Conservation (phyloP, 2,113 vertebrate species). For the Zosterops pallidus region DNA sequence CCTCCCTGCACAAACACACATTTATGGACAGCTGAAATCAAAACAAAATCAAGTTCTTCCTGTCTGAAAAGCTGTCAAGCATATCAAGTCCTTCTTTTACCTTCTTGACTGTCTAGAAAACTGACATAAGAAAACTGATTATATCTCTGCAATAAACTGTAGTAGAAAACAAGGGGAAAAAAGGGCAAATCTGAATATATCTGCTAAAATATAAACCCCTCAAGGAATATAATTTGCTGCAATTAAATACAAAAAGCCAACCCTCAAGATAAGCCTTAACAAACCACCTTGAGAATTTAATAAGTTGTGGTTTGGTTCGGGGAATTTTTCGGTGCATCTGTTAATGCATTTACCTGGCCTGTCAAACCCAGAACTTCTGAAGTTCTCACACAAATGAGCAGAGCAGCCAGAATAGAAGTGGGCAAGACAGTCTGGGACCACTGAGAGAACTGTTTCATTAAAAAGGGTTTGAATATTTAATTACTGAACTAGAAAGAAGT, state of each 20-base stretch:
- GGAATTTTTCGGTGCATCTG: not conserved
- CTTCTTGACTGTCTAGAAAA: not conserved
- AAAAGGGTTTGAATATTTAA: not conserved
- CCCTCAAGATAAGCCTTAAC: slow-evolving; percentile 40
- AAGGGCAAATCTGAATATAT: not conserved
- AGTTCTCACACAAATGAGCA: not conserved
- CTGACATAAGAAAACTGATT: not conserved
- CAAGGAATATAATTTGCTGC: slow-evolving; percentile 19
- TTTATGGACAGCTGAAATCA: not conserved
- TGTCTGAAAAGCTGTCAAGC: not conserved
- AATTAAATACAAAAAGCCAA: slow-evolving; percentile 50
- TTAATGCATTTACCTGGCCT: not conserved
- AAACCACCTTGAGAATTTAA: slow-evolving; percentile 55
- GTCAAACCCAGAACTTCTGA: not conserved
- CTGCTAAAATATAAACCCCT: slow-evolving; percentile 9
- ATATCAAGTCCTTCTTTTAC: not conserved
- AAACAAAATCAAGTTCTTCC: not conserved
- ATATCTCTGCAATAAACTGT: not conserved
- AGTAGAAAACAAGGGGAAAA: not conserved
- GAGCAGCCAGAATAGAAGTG: rapidly evolving
- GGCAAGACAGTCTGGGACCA: not conserved
- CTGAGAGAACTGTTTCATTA: not conserved
- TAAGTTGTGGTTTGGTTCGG: not conserved
- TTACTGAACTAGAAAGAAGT: not conserved
- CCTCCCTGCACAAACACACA: not conserved